Base-by-base conservation (phyloP, 2,888 invertebrate species). In the Agonum fuliginosum region DNA sequence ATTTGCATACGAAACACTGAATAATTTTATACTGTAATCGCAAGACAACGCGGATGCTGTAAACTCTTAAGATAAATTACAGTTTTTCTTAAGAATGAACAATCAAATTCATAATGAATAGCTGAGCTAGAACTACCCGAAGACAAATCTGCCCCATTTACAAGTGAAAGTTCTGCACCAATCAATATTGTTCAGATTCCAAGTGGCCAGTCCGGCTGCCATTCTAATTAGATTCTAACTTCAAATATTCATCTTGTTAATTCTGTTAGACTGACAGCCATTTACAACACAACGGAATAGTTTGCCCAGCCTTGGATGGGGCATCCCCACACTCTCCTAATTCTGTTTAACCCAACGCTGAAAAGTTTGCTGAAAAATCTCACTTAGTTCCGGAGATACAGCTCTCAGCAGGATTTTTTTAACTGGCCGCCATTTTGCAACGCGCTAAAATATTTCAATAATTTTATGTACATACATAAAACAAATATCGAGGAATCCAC, bases 201-300 rank as follows among this genome's bases (percentile, higher is more conserved):
- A 46, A 46, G 17, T 46, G 17, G 46, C 17, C 14, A 14, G 2
- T 30, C 14, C 2, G 14, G 17, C 14, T 17, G 14, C 17, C n/a
- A 27, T 17, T 27, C 27, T 62, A 62, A 62, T 62, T 62, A 62
- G 58, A 62, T 62, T 62, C 58, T 27, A 62, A 62, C 27, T 62
- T 30, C 27, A 27, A 62, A 27, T 62, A 62, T 62, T 62, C 58
- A 62, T 62, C 58, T 62, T 62, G 58, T 62, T 62, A 62, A 54
- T 62, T 30, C 58, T 27, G 58, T 62, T n/a, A n/a, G 54, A 20
- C 54, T 24, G 54, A 22, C 58, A 62, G 30, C 17, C 30, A 14
- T 27, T 62, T 30, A 30, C 30, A 30, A 30, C 30, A n/a, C n/a
- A n/a, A n/a, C n/a, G n/a, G n/a, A n/a, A n/a, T n/a, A n/a, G n/a